A percentile compares a stretch with the other conserved stretches of the same genome.
Evolutionary conservation across 2,888 invertebrate genomes (phyloP).

Genomic region (Lepidochrysops patricia): DNA sequence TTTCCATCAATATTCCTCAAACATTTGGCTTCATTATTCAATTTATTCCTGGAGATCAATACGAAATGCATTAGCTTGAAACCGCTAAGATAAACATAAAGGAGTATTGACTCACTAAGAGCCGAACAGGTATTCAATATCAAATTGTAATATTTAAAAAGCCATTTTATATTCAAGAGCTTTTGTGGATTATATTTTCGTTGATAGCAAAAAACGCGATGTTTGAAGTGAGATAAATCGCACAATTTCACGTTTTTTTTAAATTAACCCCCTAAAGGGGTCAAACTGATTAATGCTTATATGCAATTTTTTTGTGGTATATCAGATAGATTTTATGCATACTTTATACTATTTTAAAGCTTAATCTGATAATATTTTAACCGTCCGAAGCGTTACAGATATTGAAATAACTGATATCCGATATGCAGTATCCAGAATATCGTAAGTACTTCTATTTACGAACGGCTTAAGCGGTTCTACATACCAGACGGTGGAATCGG

Average conservation of each 20-base stretch:
- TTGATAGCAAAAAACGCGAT: too few relatives aligned
- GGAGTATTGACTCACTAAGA: slow-evolving; percentile 1
- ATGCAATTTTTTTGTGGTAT: too few relatives aligned
- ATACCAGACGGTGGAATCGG: neutral
- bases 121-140: neutral
- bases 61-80: slow-evolving; percentile 5
- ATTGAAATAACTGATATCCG: slow-evolving; percentile 1
- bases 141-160: neutral
- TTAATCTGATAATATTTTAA: too few relatives aligned
- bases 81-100: slow-evolving; percentile 2
- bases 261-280: too few relatives aligned
- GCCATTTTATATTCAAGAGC: neutral
- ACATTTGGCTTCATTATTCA: slow-evolving; percentile 5
- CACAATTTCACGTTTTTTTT: too few relatives aligned
- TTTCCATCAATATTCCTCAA: neutral
- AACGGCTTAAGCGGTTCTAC: slow-evolving; percentile 2
- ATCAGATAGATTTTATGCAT: too few relatives aligned
- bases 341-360: too few relatives aligned
- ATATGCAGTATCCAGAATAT: neutral
- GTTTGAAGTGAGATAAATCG: too few relatives aligned
- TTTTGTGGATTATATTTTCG: neutral
- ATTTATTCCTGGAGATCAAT: slow-evolving; percentile 7
- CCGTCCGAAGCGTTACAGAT: neutral
- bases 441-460: slow-evolving; percentile 8
- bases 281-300: too few relatives aligned